Conservation (phyloP, 2,113 vertebrate species). For the Muscicapa adusta region DNA sequence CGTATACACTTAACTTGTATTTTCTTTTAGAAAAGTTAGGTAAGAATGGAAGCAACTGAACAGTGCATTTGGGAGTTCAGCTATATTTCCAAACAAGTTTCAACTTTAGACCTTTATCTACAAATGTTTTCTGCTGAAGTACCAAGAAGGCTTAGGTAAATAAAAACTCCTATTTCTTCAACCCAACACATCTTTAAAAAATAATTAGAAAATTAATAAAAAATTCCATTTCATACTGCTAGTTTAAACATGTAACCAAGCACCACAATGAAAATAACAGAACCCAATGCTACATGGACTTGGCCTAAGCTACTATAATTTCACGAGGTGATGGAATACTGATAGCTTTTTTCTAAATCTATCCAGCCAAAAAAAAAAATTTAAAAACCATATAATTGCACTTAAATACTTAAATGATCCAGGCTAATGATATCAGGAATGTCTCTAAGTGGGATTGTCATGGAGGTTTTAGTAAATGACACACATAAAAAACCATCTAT, state of each 20-base stretch:
- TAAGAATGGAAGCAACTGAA: not conserved
- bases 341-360: not conserved
- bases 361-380: not conserved
- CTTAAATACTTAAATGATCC: not conserved
- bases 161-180: not conserved
- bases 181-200: not conserved
- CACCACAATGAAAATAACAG: not conserved
- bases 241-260: not conserved
- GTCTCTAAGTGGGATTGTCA: not conserved
- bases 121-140: not conserved
- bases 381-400: not conserved
- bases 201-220: not conserved
- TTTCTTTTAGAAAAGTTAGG: not conserved
- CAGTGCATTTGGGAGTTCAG: not conserved
- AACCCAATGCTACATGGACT: not conserved
- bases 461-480: not conserved
- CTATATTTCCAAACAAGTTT: not conserved
- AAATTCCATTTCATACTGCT: not conserved
- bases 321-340: not conserved
- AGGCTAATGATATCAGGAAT: not conserved
- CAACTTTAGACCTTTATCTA: not conserved
- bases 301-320: not conserved
- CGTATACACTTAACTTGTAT: not conserved
- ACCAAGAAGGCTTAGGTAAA: not conserved
- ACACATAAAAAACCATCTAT: not conserved